Base-by-base conservation (phyloP, 2,888 invertebrate species). In the Drosophila vallismaia region DNA sequence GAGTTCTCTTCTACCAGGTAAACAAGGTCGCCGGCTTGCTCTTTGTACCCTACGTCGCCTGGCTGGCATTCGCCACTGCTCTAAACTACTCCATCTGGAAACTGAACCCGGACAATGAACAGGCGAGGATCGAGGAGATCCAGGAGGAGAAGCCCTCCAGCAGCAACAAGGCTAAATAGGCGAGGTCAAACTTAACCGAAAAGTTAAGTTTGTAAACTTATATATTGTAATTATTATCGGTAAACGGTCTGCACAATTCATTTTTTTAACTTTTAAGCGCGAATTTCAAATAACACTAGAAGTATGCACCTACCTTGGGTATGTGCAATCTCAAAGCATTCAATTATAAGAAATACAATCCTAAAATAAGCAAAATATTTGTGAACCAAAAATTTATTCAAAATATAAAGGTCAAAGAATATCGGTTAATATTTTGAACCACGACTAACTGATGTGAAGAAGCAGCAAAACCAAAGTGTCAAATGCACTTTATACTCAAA, bases 1-100 rank as follows among this genome's bases (percentile, higher is more conserved):
- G 93, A 0, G 84, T 93, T 2, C 90, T 93, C 33, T 95, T 95
- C 90, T 94, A 93, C 79, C 90, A 92, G 57, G 92, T 96, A 4
- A 95, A 95, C 89, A 92, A 92, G 49, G 90, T 68, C 0, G 95
- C 96, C 19, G 94, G 94, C 4, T 93, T 93, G 74, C 86, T 97
- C 36, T 93, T 96, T 91, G 79, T 95, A 50, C 97, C 97, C 0
- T 97, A 97, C 88, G 90, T 96, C 24, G 93, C 93, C 19, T 97
- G 97, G 96, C 90, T 94, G 44, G 92, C 94, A 9, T 92, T 96
- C 71, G 96, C 96, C 0, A 92, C 94, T 0, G 92, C 93, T 26
- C 92, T 97, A 5, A 96, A 94, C 86, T 95, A 94, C 85, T 90
- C 92, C 9, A 93, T 96, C 55, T 94, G 94, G 92, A 93, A 93